Base-by-base conservation (phyloP, 2,888 invertebrate species). In the Tethea ocularis region DNA sequence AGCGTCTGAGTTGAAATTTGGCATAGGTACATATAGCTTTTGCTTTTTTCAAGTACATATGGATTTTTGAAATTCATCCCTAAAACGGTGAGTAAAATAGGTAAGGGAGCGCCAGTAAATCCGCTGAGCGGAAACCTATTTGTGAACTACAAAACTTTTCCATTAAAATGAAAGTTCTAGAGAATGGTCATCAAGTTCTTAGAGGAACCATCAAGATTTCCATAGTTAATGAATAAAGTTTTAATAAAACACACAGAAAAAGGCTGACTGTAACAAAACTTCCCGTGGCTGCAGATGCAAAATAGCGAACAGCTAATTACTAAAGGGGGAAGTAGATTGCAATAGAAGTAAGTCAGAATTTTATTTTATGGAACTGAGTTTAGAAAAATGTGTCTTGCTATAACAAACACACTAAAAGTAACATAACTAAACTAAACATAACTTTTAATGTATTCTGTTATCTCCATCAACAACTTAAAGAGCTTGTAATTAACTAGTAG, bases 231-330 rank as follows among this genome's bases (percentile, higher is more conserved):
- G 58, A 62, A 66, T 53, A 53, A 68, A 71, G 62, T 68, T 69
- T 66, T 59, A 64, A 59, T 64, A 66, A 68, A 66, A 58, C 61
- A 63, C 56, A 61, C 33, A 64, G 55, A 65, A 68, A 61, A 67
- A 67, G 33, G 22, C 54, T 36, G 33, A 54, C 33, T 33, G 54
- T 20, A 33, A 36, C 22, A 54, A 33, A 69, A 67, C 59, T 65
- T 68, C 61, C 13, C 33, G 13, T 33, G 54, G 62, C 65, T 69
- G 61, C 57, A 62, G 67, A 72, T 74, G 69, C 54, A 69, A 74
- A 33, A 78, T 74, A 64, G 74, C 65, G 57, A 67, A 33, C 13
- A 29, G 24, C 46, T 46, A 46, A 46, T 46, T 46, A 46, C n/a
- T 46, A 10, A 46, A 20, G 46, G 33, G 17, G 26, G 33, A 36